These are phyloP conservation scores for Yponomeuta sedellus DNA, from an alignment of 2,888 invertebrate genomes.

Conservation along the genomic window DNA sequence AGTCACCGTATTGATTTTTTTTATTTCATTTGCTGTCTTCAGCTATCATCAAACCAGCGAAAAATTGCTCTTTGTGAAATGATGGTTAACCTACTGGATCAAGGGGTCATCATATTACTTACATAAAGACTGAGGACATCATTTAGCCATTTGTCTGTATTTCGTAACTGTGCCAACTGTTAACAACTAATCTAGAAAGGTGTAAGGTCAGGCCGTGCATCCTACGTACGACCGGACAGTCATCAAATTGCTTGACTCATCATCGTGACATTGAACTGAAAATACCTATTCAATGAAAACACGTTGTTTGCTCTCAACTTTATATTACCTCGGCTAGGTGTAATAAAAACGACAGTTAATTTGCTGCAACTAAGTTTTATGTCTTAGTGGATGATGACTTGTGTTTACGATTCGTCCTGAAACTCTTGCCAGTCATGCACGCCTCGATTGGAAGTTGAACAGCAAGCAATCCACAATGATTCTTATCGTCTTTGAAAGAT, in stretches of 20 bases:
- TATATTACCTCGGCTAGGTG: not conserved
- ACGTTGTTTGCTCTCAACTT: not conserved
- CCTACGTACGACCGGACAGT: not conserved
- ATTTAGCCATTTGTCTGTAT: not conserved
- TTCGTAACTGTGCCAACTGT: not conserved
- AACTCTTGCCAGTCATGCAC: too few species aligned
- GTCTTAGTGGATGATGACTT: not conserved
- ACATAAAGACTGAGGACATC: not conserved
- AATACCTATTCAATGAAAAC: not conserved
- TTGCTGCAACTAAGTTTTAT: not conserved
- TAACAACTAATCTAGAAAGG: conserved; percentile 1
- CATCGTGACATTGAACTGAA: not conserved
- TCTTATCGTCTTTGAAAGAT: too few species aligned
- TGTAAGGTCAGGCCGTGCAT: not conserved
- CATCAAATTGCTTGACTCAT: not conserved
- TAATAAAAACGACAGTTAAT: not conserved
- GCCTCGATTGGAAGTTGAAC: too few species aligned
- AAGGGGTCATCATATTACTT: not conserved
- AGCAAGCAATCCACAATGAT: too few species aligned
- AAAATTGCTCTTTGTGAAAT: too few species aligned
- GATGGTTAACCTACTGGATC: too few species aligned
- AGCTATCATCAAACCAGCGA: too few species aligned
- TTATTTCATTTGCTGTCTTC: too few species aligned
- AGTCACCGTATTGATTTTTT: too few species aligned
- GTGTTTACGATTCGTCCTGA: not conserved